These are phyloP conservation scores for Ophioderma brevispina DNA, from an alignment of 35 echinoderm and acorn worm species.

Conservation along the genomic window DNA sequence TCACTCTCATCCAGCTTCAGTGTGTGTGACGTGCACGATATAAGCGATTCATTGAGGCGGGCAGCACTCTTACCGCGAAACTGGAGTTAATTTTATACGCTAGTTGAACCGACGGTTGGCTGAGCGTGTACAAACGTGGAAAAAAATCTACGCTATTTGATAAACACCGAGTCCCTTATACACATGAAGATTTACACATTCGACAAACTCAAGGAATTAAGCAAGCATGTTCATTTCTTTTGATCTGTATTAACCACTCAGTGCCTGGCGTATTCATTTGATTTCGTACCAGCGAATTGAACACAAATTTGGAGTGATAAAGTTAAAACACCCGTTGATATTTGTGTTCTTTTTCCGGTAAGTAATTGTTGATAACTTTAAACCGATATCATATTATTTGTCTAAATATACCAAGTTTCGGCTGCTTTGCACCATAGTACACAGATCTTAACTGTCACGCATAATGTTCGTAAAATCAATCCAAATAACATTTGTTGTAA, in stretches of 20 bases:
- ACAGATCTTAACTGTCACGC: neutral
- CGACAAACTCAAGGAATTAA: neutral
- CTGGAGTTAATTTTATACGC: neutral
- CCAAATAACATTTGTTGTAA: neutral
- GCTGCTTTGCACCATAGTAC: neutral
- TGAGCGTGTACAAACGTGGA: neutral
- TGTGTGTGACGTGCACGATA: neutral
- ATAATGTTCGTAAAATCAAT: neutral
- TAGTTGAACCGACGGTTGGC: neutral
- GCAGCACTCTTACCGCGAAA: neutral
- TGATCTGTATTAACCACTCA: neutral
- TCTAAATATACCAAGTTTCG: neutral
- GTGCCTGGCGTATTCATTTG: neutral
- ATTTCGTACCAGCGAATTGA: neutral
- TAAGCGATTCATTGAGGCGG: neutral
- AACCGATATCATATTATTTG: neutral
- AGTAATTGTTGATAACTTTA: neutral
- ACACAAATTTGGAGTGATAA: neutral
- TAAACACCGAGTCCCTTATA: neutral
- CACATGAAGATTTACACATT: neutral
- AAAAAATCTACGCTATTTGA: neutral
- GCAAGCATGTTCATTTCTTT: neutral
- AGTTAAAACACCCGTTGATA: neutral
- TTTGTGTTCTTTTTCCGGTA: neutral
- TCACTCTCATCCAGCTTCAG: neutral